These are phyloP conservation scores for Chrysopa pallens DNA, from an alignment of 1,140 invertebrate genomes.

Conservation along the genomic window DNA sequence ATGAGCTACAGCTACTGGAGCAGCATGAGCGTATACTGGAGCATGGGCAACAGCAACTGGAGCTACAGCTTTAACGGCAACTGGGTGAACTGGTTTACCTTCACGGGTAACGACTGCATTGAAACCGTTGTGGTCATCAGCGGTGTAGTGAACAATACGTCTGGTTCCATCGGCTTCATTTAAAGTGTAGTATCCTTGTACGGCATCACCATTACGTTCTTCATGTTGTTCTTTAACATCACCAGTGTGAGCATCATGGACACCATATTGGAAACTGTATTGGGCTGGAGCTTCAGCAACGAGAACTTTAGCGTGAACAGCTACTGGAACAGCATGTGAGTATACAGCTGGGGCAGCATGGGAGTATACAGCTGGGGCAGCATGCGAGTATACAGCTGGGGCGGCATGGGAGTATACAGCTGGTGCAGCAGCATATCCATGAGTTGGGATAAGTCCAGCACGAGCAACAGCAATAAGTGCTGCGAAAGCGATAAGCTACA, in stretches of 20 bases:
- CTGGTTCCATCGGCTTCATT: constrained; percentile 35
- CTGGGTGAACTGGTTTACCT: background rate
- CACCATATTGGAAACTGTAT: constrained; percentile 55
- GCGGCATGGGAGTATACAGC: too few relatives aligned
- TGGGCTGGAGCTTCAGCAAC: constrained; percentile 10
- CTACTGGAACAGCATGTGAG: background rate
- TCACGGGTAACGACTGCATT: constrained; percentile 26
- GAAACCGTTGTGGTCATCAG: constrained; percentile 35
- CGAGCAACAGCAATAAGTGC: constrained; percentile 23
- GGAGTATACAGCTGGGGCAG: background rate
- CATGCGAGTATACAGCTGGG: too few relatives aligned
- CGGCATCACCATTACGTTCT: constrained; percentile 37
- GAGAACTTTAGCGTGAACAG: background rate
- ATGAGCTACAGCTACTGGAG: background rate
- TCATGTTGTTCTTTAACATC: constrained; percentile 48
- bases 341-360: too few relatives aligned
- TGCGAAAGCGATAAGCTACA: constrained; percentile 25
- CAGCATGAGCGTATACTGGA: background rate
- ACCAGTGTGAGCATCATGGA: constrained; percentile 50
- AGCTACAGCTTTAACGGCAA: too few relatives aligned
- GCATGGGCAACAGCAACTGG: constrained; percentile 1
- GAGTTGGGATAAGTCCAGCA: constrained; percentile 18
- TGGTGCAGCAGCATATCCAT: constrained; percentile 3
- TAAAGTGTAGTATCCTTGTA: constrained; percentile 37
- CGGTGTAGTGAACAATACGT: constrained; percentile 34